Evolutionary conservation across 2,888 invertebrate genomes (phyloP).

Genomic region (Mactromeris polynyma): DNA sequence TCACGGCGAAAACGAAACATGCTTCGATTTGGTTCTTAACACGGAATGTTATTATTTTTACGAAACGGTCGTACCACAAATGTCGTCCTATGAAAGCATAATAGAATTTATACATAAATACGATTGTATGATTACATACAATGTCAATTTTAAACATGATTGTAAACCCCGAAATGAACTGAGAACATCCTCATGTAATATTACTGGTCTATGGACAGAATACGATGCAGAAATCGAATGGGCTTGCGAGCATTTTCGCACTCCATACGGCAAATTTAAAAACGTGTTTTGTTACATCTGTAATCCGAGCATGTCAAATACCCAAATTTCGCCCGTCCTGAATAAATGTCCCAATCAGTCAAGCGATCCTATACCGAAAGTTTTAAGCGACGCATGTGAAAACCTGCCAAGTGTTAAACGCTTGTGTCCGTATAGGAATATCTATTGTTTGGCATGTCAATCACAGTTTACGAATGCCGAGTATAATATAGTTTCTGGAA

Average conservation of each 20-base stretch:
- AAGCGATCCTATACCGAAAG: background rate
- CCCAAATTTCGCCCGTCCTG: background rate
- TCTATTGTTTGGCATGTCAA: slow-evolving; percentile 27
- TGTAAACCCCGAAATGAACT: background rate
- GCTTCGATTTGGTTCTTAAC: background rate
- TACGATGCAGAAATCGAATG: slow-evolving; percentile 56
- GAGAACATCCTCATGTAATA: slow-evolving; percentile 34
- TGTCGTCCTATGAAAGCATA: background rate
- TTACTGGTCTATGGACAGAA: slow-evolving; percentile 51
- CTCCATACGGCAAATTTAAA: slow-evolving; percentile 37
- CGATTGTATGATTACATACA: background rate
- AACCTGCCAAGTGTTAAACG: slow-evolving; percentile 11
- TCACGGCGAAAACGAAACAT: slow-evolving; percentile 27
- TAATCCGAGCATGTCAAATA: slow-evolving; percentile 49
- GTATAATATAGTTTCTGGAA: background rate
- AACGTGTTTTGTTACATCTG: slow-evolving; percentile 60
- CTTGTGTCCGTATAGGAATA: slow-evolving; percentile 35
- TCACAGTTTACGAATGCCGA: background rate
- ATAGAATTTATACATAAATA: background rate
- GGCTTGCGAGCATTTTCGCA: slow-evolving; percentile 47
- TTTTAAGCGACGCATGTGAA: background rate
- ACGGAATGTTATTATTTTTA: background rate
- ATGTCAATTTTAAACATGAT: too few species aligned
- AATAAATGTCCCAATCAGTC: background rate
- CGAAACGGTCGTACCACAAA: too few species aligned